Evolutionary conservation across 2,113 vertebrate species (phyloP).

Genomic region (Urocitellus parryii): DNA sequence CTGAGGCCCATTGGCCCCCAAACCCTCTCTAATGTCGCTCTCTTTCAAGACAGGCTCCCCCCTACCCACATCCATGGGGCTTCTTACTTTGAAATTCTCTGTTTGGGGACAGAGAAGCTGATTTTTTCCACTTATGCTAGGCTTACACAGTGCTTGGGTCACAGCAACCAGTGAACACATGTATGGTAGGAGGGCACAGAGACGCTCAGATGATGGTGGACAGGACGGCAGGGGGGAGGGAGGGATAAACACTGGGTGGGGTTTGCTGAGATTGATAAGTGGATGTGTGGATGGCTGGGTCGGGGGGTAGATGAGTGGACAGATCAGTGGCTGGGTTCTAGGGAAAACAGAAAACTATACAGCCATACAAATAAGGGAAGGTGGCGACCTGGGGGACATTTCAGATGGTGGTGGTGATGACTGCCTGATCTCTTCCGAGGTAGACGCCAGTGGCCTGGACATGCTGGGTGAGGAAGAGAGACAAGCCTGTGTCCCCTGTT

Average conservation of each 20-base stretch:
- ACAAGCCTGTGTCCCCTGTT: fast-evolving
- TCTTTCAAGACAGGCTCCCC: neutral
- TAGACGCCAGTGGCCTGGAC: neutral
- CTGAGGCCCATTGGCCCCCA: fast-evolving
- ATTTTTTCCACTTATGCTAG: neutral
- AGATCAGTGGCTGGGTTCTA: neutral
- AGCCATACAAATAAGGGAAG: neutral
- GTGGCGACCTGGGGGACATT: no score
- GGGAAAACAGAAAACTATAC: neutral
- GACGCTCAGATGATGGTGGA: fast-evolving
- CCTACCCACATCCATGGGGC: neutral
- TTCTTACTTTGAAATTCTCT: neutral
- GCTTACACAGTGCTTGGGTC: neutral
- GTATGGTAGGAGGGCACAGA: neutral
- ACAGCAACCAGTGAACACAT: neutral
- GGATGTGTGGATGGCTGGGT: no score
- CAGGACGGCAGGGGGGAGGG: neutral
- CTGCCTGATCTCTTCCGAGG: neutral
- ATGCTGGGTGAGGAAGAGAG: no score
- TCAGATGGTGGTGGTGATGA: fast-evolving
- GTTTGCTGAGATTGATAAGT: neutral
- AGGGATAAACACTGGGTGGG: neutral
- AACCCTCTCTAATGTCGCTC: neutral
- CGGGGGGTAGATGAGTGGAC: no score
- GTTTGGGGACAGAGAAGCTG: neutral